Conservation (phyloP, 2,113 vertebrate genomes). For the Meleagris gallopavo region DNA sequence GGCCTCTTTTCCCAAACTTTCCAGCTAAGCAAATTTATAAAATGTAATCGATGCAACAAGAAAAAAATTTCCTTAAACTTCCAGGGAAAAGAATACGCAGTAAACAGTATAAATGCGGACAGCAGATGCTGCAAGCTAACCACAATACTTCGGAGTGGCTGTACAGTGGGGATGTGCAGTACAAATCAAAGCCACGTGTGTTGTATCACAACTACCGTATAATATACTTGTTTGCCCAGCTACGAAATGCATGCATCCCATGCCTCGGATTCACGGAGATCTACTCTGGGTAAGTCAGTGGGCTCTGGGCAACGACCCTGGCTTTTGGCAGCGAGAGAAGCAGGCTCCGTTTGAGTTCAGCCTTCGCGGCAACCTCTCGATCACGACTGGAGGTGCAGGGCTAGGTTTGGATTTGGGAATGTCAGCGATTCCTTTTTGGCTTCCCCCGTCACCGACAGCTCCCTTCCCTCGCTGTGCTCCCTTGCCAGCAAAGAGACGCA, state of each 20-base stretch:
- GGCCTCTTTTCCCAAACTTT: constrained; percentile 88
- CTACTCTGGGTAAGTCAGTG: constrained; percentile 77
- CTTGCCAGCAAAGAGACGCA: constrained; percentile 80
- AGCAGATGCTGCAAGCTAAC: constrained; percentile 93
- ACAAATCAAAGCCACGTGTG: constrained; percentile 92
- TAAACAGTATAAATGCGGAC: constrained; percentile 90
- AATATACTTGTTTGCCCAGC: constrained; percentile 90
- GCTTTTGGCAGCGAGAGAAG: constrained; percentile 77
- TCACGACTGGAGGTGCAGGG: neutral
- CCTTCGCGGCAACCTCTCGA: constrained; percentile 60
- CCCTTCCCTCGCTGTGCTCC: constrained; percentile 6
- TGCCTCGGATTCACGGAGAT: constrained; percentile 83
- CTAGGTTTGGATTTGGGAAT: constrained; percentile 25
- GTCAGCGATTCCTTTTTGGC: constrained; percentile 23
- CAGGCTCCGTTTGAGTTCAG: constrained; percentile 70
- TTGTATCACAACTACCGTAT: constrained; percentile 99
- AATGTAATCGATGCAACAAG: constrained; percentile 88
- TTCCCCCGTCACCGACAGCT: constrained; percentile 13
- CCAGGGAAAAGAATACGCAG: constrained; percentile 90
- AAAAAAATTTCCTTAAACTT: constrained; percentile 86
- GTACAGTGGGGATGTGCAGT: constrained; percentile 96
- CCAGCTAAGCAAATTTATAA: constrained; percentile 88
- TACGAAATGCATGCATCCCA: constrained; percentile 92
- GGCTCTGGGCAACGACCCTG: constrained; percentile 82
- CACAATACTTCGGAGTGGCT: constrained; percentile 93